phyloP scores from a whole-genome alignment of 2,888 invertebrate genomes.

The Troides aeacus region DNA sequence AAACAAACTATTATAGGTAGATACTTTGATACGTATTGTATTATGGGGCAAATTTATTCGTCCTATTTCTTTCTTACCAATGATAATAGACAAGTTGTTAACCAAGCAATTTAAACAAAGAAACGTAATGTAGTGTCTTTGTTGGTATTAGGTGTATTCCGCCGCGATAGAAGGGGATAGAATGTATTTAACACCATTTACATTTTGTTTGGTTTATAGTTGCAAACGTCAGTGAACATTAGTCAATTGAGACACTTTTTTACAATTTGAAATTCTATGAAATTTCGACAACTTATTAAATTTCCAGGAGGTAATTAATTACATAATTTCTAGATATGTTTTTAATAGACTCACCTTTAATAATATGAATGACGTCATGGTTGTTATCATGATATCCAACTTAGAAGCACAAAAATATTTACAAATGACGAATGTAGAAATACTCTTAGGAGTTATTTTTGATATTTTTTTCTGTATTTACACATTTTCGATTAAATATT shows the following conservation, averaged over 20 bases:
- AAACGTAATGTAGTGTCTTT: constrained; percentile 24
- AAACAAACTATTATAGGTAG: constrained; percentile 28
- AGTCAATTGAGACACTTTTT: constrained; percentile 70
- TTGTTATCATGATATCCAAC: constrained; percentile 79
- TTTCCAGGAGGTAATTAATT: constrained; percentile 9
- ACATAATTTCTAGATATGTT: constrained; percentile 26
- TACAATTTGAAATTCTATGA: constrained; percentile 30
- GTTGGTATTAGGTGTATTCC: constrained; percentile 7
- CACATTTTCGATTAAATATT: constrained; percentile 54
- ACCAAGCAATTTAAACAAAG: constrained; percentile 24
- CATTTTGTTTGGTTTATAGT: constrained; percentile 36
- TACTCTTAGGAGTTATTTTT: constrained; percentile 44
- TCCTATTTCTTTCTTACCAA: constrained; percentile 29
- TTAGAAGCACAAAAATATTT: constrained; percentile 65
- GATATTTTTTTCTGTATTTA: constrained; percentile 44
- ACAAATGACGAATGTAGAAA: constrained; percentile 45
- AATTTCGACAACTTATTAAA: constrained; percentile 9
- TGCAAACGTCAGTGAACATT: constrained; percentile 66
- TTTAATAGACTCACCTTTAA: constrained; percentile 64
- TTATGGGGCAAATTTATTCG: constrained; percentile 21
- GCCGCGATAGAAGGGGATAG: constrained; percentile 21
- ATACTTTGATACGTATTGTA: constrained; percentile 25
- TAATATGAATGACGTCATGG: constrained; percentile 79
- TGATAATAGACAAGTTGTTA: constrained; percentile 28
- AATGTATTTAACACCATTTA: constrained; percentile 5